A percentile compares a stretch with the other conserved stretches of the same genome.
These are phyloP conservation scores for Acronicta psi DNA, from an alignment of 2,888 invertebrate species.

Conservation along the genomic window DNA sequence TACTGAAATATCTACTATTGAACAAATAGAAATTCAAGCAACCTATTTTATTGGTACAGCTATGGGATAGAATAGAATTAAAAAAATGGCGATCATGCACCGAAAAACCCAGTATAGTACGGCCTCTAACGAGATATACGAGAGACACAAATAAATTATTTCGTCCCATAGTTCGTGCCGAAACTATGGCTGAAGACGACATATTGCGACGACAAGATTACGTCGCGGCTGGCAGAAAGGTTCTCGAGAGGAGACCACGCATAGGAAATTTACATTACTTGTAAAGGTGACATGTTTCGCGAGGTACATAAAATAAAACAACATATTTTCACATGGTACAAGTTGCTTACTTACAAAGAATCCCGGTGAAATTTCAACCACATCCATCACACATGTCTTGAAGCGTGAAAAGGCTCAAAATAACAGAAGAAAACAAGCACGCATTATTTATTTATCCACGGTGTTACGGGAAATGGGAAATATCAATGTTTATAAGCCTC, in stretches of 20 bases:
- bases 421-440: slow-evolving; percentile 15
- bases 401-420: slow-evolving; percentile 24
- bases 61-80: too few relatives aligned
- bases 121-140: too few relatives aligned
- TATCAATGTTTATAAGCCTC: neutral
- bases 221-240: too few relatives aligned
- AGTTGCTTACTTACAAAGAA: slow-evolving; percentile 11
- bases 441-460: slow-evolving; percentile 16
- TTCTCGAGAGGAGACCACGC: too few relatives aligned
- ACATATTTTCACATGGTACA: slow-evolving; percentile 5
- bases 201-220: too few relatives aligned
- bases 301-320: neutral
- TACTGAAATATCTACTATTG: too few relatives aligned
- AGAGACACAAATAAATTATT: too few relatives aligned
- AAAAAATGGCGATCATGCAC: too few relatives aligned
- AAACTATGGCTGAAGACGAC: too few relatives aligned
- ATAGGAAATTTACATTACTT: neutral
- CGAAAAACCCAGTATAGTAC: too few relatives aligned
- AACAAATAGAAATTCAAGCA: neutral
- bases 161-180: too few relatives aligned
- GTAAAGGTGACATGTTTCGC: neutral
- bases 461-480: slow-evolving; percentile 5
- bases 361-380: slow-evolving; percentile 11
- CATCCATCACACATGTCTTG: slow-evolving; percentile 21
- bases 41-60: neutral